A percentile compares a stretch with the other conserved stretches of the same genome.
Evolutionary conservation across 2,113 vertebrate species (phyloP).

Genomic region (Hippocampus abdominalis): DNA sequence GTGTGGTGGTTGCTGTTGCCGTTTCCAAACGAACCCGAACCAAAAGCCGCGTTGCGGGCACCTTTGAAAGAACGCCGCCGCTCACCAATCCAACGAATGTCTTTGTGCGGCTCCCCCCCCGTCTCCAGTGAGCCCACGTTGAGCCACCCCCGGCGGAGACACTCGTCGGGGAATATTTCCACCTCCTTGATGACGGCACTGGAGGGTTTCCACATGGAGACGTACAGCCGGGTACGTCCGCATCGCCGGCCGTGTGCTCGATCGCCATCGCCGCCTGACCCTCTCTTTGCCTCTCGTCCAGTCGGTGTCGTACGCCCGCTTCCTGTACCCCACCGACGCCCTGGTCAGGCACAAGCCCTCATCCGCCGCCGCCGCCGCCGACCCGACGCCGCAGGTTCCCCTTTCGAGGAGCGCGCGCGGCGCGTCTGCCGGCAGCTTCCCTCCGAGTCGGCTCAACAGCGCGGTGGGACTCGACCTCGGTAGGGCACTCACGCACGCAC

Average conservation of each 20-base stretch:
- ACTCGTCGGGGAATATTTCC: slow-evolving; percentile 87
- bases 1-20: too few relatives aligned
- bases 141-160: slow-evolving; percentile 85
- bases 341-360: slow-evolving; percentile 80
- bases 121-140: slow-evolving; percentile 80
- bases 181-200: slow-evolving; percentile 84
- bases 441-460: slow-evolving; percentile 77
- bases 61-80: background rate
- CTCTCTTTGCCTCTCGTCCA: slow-evolving; percentile 14
- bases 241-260: background rate
- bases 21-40: too few relatives aligned
- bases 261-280: background rate
- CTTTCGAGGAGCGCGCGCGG: slow-evolving; percentile 68
- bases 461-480: slow-evolving; percentile 80
- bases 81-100: background rate
- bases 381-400: slow-evolving; percentile 69
- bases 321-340: slow-evolving; percentile 91
- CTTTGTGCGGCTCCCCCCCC: background rate
- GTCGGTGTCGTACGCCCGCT: slow-evolving; percentile 96
- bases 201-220: slow-evolving; percentile 89
- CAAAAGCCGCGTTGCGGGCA: background rate
- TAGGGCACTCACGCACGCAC: slow-evolving; percentile 48
- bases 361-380: slow-evolving; percentile 57
- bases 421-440: slow-evolving; percentile 66
- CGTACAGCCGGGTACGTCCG: slow-evolving; percentile 82